phyloP scores from a whole-genome alignment of 2,797 vertebrate species.

The Phylloscopus collybita region DNA sequence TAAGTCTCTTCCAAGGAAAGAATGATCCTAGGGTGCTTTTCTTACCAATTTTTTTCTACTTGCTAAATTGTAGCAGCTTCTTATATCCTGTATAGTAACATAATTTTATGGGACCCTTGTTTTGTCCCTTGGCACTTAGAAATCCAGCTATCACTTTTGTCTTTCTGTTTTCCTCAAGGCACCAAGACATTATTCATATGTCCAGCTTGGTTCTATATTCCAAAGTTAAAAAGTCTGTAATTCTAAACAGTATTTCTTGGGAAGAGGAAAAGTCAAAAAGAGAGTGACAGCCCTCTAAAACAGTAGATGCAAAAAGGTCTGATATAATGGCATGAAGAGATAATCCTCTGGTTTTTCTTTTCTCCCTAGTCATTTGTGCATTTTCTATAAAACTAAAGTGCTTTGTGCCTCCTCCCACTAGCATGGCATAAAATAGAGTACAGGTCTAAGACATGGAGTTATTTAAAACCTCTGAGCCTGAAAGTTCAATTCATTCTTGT shows the following conservation, averaged over 20 bases:
- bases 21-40: neutral
- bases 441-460: neutral
- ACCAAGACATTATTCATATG: neutral
- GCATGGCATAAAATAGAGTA: neutral
- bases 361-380: accelerated
- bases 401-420: neutral
- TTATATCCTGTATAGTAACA: neutral
- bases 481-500: neutral
- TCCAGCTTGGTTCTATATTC: neutral
- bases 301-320: neutral
- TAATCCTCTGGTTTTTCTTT: neutral
- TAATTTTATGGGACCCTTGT: accelerated
- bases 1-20: neutral
- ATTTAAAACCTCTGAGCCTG: neutral
- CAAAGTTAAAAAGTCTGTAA: neutral
- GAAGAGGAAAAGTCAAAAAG: neutral
- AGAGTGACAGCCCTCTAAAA: neutral
- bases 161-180: neutral
- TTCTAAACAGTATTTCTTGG: neutral
- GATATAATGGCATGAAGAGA: neutral
- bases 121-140: neutral
- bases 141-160: neutral
- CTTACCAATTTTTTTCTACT: neutral
- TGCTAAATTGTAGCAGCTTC: neutral
- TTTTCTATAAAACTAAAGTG: neutral